Evolutionary conservation across 2,888 invertebrate genomes (phyloP).

Genomic region (Limenitis camilla): DNA sequence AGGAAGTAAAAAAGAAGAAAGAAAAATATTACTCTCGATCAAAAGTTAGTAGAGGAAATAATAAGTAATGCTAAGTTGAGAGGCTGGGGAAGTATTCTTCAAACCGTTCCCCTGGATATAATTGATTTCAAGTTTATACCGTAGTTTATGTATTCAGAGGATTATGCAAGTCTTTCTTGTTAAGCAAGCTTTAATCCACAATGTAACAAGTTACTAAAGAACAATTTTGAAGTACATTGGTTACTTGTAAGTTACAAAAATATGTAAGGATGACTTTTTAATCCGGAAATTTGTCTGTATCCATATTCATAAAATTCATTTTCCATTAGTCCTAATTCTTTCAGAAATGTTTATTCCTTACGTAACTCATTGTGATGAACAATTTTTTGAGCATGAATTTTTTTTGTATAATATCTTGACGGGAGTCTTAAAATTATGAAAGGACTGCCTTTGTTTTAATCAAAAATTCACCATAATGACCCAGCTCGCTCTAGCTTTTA

Average conservation of each 20-base stretch:
- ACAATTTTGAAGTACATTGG: too few species aligned
- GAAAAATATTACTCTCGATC: neutral
- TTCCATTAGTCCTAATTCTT: neutral
- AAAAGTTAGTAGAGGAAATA: neutral
- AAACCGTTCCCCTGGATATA: neutral
- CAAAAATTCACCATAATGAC: conserved; percentile 1
- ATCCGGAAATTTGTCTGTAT: too few species aligned
- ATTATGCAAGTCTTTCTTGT: neutral
- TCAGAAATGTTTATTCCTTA: neutral
- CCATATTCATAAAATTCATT: neutral
- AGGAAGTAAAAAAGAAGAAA: neutral
- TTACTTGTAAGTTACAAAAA: too few species aligned
- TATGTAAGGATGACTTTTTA: too few species aligned
- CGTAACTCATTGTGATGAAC: conserved; percentile 1
- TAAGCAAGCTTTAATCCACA: neutral
- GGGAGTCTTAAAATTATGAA: neutral
- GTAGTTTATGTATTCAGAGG: neutral
- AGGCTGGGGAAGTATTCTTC: conserved; percentile 1
- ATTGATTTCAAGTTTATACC: conserved; percentile 6
- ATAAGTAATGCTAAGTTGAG: conserved; percentile 6
- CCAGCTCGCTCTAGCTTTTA: neutral
- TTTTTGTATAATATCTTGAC: conserved; percentile 3
- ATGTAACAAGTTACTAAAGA: neutral
- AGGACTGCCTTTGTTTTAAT: conserved; percentile 1
- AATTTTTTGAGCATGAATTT: conserved; percentile 4